Percentiles rank a stretch among this genome's conserved stretches.
phyloP scores from a whole-genome alignment of 1,140 invertebrate genomes.

The Chironomus striatipennis region DNA sequence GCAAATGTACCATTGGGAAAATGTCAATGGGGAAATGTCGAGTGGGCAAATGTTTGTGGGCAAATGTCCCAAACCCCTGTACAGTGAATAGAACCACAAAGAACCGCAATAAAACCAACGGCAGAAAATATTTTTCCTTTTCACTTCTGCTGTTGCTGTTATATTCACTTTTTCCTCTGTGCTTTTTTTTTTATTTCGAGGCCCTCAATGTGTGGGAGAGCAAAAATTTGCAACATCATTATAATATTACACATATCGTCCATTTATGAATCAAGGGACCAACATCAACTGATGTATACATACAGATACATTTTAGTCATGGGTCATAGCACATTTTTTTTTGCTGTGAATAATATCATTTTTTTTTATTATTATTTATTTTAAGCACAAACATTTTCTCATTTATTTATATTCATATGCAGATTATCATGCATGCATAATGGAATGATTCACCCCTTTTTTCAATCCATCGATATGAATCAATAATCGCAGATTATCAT shows the following conservation, averaged over 20 bases:
- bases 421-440: conserved; percentile 13
- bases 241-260: background rate
- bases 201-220: background rate
- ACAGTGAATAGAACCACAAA: background rate
- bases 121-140: background rate
- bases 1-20: no score
- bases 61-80: no score
- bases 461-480: background rate
- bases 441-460: background rate
- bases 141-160: no score
- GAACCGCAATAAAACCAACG: background rate
- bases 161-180: no score
- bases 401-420: background rate
- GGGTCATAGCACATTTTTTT: background rate
- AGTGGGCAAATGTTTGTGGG: no score
- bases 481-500: background rate
- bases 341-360: background rate
- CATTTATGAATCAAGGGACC: background rate
- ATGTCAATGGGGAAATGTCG: no score
- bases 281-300: background rate
- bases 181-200: no score
- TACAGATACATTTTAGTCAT: background rate
- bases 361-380: background rate
- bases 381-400: background rate
- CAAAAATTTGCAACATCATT: background rate